Conservation (phyloP, 2,113 vertebrate genomes). For the Caranx melampygus region DNA sequence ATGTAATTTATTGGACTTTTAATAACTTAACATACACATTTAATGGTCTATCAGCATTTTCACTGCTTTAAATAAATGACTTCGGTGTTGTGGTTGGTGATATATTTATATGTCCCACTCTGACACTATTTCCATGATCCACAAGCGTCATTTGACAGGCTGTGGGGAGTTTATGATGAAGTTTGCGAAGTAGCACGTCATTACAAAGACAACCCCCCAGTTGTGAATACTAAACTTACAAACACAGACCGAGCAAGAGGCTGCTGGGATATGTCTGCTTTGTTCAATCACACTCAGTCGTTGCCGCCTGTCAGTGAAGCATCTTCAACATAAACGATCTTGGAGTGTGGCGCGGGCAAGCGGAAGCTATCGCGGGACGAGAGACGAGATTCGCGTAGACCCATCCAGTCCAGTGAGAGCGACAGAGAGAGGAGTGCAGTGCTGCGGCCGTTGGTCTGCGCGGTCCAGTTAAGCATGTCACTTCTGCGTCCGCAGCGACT, state of each 20-base stretch:
- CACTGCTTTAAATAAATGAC: not conserved
- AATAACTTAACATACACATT: not conserved
- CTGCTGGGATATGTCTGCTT: not conserved
- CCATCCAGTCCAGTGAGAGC: not conserved
- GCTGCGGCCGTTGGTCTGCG: fast-evolving
- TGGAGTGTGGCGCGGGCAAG: not conserved
- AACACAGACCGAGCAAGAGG: not conserved
- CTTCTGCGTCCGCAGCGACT: not conserved
- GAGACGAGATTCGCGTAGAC: slow-evolving; percentile 14
- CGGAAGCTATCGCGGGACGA: slow-evolving; percentile 54
- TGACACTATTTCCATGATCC: not conserved
- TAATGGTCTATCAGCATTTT: not conserved
- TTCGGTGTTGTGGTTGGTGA: not conserved
- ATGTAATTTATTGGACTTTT: not conserved
- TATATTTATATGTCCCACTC: not conserved
- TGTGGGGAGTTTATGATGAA: not conserved
- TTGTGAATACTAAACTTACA: not conserved
- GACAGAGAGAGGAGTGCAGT: not conserved
- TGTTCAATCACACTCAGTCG: not conserved
- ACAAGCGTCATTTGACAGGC: not conserved
- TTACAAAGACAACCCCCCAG: not conserved
- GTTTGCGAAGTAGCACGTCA: not conserved
- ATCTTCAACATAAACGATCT: not conserved
- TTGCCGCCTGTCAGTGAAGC: not conserved
- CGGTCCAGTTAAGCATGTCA: slow-evolving; percentile 53